phyloP scores from a whole-genome alignment of 2,113 vertebrate species.

The Podarcis raffonei region DNA sequence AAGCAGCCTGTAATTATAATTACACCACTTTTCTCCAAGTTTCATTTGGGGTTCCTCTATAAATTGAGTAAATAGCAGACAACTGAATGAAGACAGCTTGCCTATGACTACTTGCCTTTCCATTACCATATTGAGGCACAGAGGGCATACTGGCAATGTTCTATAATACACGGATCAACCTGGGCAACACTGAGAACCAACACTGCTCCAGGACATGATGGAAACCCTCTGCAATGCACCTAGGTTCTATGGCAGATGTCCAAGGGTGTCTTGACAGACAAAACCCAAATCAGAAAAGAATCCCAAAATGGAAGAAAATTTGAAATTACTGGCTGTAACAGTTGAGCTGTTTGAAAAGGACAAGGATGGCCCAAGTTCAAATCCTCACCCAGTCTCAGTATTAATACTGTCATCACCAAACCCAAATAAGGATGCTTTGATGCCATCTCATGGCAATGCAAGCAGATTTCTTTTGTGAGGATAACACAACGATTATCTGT shows the following conservation, averaged over 20 bases:
- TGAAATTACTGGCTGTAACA: neutral
- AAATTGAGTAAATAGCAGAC: neutral
- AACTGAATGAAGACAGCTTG: neutral
- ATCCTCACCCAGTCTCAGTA: neutral
- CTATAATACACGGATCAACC: neutral
- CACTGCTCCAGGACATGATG: neutral
- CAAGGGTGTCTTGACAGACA: neutral
- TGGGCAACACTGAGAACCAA: neutral
- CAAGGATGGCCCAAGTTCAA: neutral
- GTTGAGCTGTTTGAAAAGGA: neutral
- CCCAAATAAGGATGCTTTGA: neutral
- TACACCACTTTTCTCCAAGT: no score
- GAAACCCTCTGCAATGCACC: neutral
- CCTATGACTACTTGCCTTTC: neutral
- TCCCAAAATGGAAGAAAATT: neutral
- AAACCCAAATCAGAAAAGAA: neutral
- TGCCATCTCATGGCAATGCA: accelerated
- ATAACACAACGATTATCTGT: neutral
- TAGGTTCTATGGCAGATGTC: neutral
- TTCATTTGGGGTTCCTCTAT: neutral
- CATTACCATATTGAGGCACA: neutral
- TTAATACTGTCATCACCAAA: neutral
- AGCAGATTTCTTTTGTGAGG: accelerated
- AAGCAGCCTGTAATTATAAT: no score
- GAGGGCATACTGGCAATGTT: neutral